These are phyloP conservation scores for Damaliscus lunatus DNA, from an alignment of 2,113 vertebrate species.

Conservation along the genomic window DNA sequence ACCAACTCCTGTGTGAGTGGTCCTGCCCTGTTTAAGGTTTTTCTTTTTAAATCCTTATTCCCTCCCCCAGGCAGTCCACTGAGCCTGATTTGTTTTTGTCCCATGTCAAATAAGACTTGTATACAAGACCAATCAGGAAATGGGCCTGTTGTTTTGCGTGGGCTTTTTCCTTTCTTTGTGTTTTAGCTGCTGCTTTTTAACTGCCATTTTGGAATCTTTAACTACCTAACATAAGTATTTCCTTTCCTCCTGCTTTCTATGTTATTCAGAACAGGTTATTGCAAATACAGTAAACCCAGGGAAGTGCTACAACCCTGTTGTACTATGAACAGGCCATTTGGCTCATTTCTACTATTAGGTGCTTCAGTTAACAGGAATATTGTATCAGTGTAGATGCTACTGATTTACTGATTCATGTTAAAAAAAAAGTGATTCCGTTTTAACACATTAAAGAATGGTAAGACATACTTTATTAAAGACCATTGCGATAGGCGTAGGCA, in stretches of 20 bases:
- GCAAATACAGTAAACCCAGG: background rate
- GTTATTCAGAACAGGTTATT: background rate
- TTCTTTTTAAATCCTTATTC: background rate
- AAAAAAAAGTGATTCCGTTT: background rate
- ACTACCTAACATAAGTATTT: background rate
- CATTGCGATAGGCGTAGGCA: fast-evolving
- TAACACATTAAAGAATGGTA: background rate
- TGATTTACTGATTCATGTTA: background rate
- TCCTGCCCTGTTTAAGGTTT: background rate
- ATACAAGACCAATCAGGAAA: background rate
- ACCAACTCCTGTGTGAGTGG: background rate
- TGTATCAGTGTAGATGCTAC: background rate
- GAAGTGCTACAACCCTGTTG: background rate
- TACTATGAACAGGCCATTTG: background rate
- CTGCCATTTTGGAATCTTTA: background rate
- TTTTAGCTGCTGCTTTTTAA: background rate
- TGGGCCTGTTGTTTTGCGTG: background rate
- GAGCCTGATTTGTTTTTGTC: background rate
- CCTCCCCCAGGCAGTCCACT: background rate
- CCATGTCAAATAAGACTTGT: background rate
- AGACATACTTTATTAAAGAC: background rate
- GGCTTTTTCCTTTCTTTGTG: background rate
- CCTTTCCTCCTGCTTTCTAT: background rate
- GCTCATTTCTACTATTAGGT: background rate
- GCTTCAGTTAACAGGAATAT: background rate